A percentile compares a stretch with the other conserved stretches of the same genome.
Evolutionary conservation across 2,888 invertebrate genomes (phyloP).

Genomic region (Eupithecia centaureata): DNA sequence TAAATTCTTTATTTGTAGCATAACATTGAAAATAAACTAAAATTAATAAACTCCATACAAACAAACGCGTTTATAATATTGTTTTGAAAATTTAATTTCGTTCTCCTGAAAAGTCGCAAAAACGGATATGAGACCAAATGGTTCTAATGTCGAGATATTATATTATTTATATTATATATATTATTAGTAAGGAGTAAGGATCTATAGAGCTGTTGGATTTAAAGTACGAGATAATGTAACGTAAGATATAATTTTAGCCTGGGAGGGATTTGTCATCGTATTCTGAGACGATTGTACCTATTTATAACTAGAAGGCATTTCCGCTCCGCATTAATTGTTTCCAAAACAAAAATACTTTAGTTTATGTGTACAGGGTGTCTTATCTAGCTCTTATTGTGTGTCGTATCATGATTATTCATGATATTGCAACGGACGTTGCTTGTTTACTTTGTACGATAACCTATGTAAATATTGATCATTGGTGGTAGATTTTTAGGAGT

Average conservation of each 20-base stretch:
- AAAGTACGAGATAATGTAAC: neutral
- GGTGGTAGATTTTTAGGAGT: too few relatives aligned
- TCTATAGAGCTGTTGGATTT: too few relatives aligned
- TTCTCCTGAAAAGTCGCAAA: too few relatives aligned
- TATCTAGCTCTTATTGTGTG: neutral
- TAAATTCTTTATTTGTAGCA: too few relatives aligned
- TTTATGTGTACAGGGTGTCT: neutral
- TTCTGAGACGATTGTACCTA: conserved; percentile 4
- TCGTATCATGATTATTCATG: neutral
- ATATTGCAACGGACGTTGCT: neutral
- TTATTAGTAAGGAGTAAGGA: too few relatives aligned
- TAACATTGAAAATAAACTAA: too few relatives aligned
- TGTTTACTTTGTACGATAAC: conserved; percentile 1
- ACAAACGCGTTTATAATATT: too few relatives aligned
- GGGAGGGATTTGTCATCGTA: conserved; percentile 13
- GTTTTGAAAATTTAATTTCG: too few relatives aligned
- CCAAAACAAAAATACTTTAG: conserved; percentile 7
- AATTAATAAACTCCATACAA: too few relatives aligned
- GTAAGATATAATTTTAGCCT: conserved; percentile 3
- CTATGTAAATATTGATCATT: neutral
- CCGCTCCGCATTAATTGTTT: conserved; percentile 13
- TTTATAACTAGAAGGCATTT: conserved; percentile 9
- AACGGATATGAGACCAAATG: too few relatives aligned
- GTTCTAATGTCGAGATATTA: too few relatives aligned
- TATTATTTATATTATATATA: too few relatives aligned